Percentiles rank a stretch among this genome's conserved stretches.
These are phyloP conservation scores for Sebastes paucispinis DNA, from an alignment of 2,797 vertebrate genomes.

Conservation along the genomic window DNA sequence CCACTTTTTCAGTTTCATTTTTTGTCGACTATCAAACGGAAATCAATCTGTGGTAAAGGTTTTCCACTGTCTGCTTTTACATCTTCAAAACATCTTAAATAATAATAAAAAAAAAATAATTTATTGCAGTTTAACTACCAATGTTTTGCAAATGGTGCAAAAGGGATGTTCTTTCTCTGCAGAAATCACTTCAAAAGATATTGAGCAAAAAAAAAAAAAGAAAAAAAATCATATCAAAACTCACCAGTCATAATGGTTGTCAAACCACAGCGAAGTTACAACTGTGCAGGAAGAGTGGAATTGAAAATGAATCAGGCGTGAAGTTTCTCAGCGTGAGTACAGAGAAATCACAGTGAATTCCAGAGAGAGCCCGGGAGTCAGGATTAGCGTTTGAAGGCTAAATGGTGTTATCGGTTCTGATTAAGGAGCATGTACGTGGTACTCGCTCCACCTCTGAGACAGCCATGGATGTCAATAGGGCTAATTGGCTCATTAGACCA, in stretches of 20 bases:
- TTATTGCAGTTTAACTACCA: neutral
- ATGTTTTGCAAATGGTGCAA: neutral
- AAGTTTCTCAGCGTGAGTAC: slow-evolving; percentile 69
- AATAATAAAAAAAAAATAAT: neutral
- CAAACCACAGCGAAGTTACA: slow-evolving; percentile 54
- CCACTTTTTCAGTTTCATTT: slow-evolving; percentile 73
- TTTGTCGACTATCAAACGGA: slow-evolving; percentile 54
- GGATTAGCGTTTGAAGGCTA: slow-evolving; percentile 77
- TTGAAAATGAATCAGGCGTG: slow-evolving; percentile 64
- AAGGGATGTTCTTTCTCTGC: neutral
- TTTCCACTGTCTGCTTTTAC: slow-evolving; percentile 39
- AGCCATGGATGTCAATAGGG: slow-evolving; percentile 79
- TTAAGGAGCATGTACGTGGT: slow-evolving; percentile 77
- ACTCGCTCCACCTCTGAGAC: slow-evolving; percentile 80
- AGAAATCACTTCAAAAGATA: neutral
- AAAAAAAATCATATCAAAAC: slow-evolving; percentile 39
- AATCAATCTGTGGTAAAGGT: slow-evolving; percentile 24
- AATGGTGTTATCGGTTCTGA: slow-evolving; percentile 80
- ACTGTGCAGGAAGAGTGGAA: slow-evolving; percentile 61
- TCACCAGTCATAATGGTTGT: slow-evolving; percentile 58
- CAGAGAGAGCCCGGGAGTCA: slow-evolving; percentile 67
- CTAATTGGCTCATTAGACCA: slow-evolving; percentile 83
- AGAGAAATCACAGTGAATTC: slow-evolving; percentile 71
- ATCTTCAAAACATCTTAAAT: neutral
- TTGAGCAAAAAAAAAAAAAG: neutral